Conservation (phyloP, 2,888 invertebrate genomes). For the Habrosyne pyritoides region DNA sequence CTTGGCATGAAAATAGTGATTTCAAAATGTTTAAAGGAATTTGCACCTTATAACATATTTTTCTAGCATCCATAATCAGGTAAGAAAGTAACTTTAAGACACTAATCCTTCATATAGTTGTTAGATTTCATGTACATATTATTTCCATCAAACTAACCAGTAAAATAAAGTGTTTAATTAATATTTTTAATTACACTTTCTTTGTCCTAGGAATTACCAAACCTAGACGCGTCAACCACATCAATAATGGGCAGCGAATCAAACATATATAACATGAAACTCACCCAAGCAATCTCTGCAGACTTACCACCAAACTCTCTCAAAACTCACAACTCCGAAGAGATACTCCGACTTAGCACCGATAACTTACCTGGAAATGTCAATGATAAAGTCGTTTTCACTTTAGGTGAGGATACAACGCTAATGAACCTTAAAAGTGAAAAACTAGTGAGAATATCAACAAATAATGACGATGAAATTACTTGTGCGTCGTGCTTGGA, state of each 20-base stretch:
- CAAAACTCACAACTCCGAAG: conserved; percentile 68
- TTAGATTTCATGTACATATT: neutral
- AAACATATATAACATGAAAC: conserved; percentile 71
- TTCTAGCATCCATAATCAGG: neutral
- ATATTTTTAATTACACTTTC: neutral
- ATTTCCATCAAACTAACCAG: neutral
- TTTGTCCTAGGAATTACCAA: conserved; percentile 58
- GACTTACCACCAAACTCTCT: conserved; percentile 35
- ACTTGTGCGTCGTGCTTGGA: conserved; percentile 42
- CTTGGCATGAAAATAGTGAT: neutral
- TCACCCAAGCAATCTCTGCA: conserved; percentile 36
- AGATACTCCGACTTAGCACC: conserved; percentile 53
- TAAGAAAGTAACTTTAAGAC: conserved; percentile 7
- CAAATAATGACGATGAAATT: conserved; percentile 65
- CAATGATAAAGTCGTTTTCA: conserved; percentile 63
- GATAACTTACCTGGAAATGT: conserved; percentile 18
- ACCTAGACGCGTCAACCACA: conserved; percentile 67
- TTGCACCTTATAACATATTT: neutral
- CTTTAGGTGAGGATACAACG: conserved; percentile 59
- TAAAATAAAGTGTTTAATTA: neutral
- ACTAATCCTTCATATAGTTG: neutral
- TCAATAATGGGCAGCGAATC: conserved; percentile 80
- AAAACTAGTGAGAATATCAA: conserved; percentile 65
- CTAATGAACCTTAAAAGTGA: conserved; percentile 35
- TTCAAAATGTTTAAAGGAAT: too few species aligned